These are phyloP conservation scores for Ceratosolen solmsi DNA, from an alignment of 1,140 invertebrate species.

Conservation along the genomic window DNA sequence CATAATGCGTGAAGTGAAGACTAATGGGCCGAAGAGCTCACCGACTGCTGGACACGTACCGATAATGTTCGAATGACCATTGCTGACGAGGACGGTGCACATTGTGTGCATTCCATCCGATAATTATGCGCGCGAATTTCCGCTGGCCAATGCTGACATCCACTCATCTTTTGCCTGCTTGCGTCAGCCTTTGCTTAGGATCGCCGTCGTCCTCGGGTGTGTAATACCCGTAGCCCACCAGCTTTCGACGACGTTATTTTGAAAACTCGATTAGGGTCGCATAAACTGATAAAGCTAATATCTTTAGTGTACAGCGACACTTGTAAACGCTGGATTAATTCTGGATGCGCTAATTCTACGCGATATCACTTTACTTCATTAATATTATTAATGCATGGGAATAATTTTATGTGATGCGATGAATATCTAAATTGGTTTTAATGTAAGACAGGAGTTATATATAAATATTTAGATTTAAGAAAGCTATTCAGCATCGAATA, in stretches of 20 bases:
- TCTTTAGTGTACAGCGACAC: not conserved
- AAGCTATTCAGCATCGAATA: too few relatives aligned
- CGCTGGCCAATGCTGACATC: slow-evolving; percentile 1
- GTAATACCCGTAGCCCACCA: not conserved
- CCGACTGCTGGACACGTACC: slow-evolving; percentile 16
- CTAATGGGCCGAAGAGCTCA: slow-evolving; percentile 37
- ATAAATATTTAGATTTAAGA: too few relatives aligned
- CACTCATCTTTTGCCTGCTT: slow-evolving; percentile 15
- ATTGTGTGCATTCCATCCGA: slow-evolving; percentile 45
- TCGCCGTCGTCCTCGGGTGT: not conserved
- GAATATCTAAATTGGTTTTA: too few relatives aligned
- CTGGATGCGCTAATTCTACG: not conserved
- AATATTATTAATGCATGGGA: too few relatives aligned
- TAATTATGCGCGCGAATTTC: slow-evolving; percentile 49
- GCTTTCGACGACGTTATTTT: not conserved
- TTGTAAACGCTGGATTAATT: not conserved
- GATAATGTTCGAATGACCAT: slow-evolving; percentile 50
- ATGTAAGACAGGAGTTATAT: too few relatives aligned
- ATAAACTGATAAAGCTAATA: not conserved
- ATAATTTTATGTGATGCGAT: too few relatives aligned
- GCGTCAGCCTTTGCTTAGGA: slow-evolving; percentile 50
- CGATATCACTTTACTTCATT: not conserved
- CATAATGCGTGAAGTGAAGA: not conserved
- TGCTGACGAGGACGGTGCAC: slow-evolving; percentile 45
- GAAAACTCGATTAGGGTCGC: slow-evolving; percentile 27